A percentile compares a stretch with the other conserved stretches of the same genome.
phyloP scores from a whole-genome alignment of 2,797 vertebrate species.

The Danionella dracula region DNA sequence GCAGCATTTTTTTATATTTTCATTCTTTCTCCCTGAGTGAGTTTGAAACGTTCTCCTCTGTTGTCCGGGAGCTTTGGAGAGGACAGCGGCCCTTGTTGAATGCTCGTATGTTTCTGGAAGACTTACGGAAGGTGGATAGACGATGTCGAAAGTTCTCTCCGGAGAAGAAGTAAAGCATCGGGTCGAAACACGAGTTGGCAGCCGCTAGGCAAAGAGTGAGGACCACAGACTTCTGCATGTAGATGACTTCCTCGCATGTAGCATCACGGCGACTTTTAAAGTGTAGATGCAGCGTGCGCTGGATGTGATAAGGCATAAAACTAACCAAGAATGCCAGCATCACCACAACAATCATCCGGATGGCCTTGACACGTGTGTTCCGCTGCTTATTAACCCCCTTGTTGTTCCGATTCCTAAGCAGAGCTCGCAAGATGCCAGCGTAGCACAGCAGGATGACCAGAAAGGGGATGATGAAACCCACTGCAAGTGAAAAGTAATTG shows the following conservation, averaged over 20 bases:
- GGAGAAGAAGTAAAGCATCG: conserved; percentile 91
- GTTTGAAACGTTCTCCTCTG: conserved; percentile 5
- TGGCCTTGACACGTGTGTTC: conserved; percentile 67
- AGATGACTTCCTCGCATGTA: conserved; percentile 60
- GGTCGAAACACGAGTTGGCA: conserved; percentile 91
- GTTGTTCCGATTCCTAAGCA: conserved; percentile 75
- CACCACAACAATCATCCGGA: conserved; percentile 88
- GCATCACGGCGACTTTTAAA: conserved; percentile 46
- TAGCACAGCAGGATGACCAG: conserved; percentile 83
- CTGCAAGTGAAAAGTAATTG: conserved; percentile 77
- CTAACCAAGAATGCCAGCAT: conserved; percentile 82
- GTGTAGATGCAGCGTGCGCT: conserved; percentile 82
- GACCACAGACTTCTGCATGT: conserved; percentile 88
- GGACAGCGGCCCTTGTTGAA: neutral
- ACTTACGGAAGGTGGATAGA: conserved; percentile 71
- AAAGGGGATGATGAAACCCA: conserved; percentile 87
- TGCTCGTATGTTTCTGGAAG: conserved; percentile 17
- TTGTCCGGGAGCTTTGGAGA: neutral
- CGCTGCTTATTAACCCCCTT: conserved; percentile 59
- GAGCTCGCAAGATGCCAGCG: conserved; percentile 75
- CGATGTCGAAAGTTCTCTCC: conserved; percentile 84
- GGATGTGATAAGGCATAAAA: conserved; percentile 90
- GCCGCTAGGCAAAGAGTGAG: conserved; percentile 86
- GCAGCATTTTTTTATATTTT: neutral
- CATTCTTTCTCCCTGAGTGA: neutral